Evolutionary conservation across 2,888 invertebrate species (phyloP).

Genomic region (Cerastis leucographa): DNA sequence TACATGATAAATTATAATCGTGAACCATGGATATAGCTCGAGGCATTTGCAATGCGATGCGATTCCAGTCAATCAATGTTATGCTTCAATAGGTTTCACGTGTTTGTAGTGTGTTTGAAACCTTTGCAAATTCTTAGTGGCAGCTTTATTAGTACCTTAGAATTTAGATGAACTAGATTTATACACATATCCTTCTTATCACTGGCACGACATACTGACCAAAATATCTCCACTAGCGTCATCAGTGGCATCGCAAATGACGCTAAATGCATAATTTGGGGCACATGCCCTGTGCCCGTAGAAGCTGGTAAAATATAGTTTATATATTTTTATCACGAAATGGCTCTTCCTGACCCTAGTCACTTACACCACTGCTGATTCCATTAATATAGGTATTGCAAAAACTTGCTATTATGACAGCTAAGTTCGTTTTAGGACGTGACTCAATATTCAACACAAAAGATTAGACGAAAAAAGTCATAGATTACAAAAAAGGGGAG

Average conservation of each 20-base stretch:
- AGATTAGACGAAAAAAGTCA: conserved; percentile 43
- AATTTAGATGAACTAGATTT: neutral
- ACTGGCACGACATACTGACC: neutral
- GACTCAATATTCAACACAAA: conserved; percentile 45
- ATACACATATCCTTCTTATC: too few species aligned
- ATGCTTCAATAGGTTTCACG: conserved; percentile 5
- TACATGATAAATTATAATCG: conserved; percentile 14
- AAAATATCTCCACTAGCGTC: neutral
- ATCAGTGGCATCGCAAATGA: neutral
- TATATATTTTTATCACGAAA: conserved; percentile 9
- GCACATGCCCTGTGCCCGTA: neutral
- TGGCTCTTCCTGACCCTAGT: neutral
- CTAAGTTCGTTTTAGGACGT: conserved; percentile 34
- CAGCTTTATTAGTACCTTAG: neutral
- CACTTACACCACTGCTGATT: conserved; percentile 5
- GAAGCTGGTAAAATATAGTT: neutral
- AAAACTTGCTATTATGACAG: conserved; percentile 22
- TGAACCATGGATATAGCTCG: neutral
- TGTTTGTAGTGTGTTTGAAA: neutral
- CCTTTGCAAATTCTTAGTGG: neutral
- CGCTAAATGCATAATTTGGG: neutral
- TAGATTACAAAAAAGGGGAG: conserved; percentile 17
- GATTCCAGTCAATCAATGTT: conserved; percentile 3
- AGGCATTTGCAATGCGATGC: neutral
- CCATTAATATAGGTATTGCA: conserved; percentile 28